A percentile compares a stretch with the other conserved stretches of the same genome.
Evolutionary conservation across 2,797 vertebrate genomes (phyloP).

Genomic region (Crocidura indochinensis): DNA sequence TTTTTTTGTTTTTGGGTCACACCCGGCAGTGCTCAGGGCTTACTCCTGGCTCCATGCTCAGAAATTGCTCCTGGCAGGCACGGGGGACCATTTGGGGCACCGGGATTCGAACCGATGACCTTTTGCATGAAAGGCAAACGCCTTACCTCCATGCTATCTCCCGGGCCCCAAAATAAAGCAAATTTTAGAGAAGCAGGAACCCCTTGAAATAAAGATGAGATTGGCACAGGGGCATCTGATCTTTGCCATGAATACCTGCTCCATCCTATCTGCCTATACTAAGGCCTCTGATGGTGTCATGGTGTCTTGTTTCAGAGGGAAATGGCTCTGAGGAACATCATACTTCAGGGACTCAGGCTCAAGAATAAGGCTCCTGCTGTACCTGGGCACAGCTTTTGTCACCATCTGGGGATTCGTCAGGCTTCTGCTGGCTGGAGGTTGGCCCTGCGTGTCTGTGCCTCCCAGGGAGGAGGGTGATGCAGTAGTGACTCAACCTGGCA

Average conservation of each 20-base stretch:
- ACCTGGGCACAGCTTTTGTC: conserved; percentile 64
- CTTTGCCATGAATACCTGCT: conserved; percentile 47
- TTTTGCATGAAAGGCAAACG: no score
- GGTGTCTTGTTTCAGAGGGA: conserved; percentile 69
- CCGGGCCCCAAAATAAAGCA: no score
- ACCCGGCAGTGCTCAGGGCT: no score
- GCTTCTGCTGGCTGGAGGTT: conserved; percentile 73
- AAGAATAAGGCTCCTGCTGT: conserved; percentile 78
- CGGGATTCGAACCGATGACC: no score
- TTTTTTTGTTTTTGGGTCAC: no score
- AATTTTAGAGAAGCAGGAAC: neutral
- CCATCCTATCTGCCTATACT: no score
- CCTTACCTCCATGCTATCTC: no score
- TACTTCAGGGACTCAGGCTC: conserved; percentile 82
- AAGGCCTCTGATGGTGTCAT: conserved; percentile 20
- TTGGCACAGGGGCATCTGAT: neutral
- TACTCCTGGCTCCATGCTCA: no score
- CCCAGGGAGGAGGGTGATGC: conserved; percentile 67
- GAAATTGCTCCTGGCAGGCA: no score
- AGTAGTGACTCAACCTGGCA: conserved; percentile 82
- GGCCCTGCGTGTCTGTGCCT: conserved; percentile 79
- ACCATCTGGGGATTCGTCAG: conserved; percentile 67
- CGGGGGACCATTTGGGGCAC: no score
- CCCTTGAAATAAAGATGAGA: neutral
- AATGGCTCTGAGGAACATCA: conserved; percentile 78